phyloP scores from a whole-genome alignment of 1,140 invertebrate species.

The Bathynomus jamesi region DNA sequence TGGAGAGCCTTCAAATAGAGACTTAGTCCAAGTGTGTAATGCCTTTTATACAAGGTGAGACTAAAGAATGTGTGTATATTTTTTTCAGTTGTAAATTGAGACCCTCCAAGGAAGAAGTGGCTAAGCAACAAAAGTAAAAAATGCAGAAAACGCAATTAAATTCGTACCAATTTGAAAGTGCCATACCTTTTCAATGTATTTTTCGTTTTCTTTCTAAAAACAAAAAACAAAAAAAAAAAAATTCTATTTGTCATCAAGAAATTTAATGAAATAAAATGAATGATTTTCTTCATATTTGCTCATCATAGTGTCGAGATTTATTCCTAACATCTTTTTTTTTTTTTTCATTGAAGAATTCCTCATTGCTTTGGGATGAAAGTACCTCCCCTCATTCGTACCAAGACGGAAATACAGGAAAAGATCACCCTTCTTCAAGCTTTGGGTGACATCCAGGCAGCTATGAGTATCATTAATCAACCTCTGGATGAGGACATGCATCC shows the following conservation, averaged over 20 bases:
- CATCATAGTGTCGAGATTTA: too few species aligned
- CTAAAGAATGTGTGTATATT: background rate
- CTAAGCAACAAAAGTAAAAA: too few species aligned
- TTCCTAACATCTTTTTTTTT: background rate
- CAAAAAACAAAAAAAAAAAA: too few species aligned
- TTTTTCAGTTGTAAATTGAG: background rate
- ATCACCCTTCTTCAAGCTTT: slow-evolving; percentile 52
- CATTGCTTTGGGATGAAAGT: slow-evolving; percentile 51
- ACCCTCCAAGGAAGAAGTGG: background rate
- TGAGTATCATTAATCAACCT: slow-evolving; percentile 46
- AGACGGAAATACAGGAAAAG: slow-evolving; percentile 42
- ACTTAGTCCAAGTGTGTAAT: slow-evolving; percentile 46
- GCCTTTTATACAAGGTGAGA: slow-evolving; percentile 50
- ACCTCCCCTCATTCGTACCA: slow-evolving; percentile 41
- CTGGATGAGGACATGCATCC: slow-evolving; percentile 44
- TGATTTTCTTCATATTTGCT: too few species aligned
- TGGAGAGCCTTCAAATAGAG: slow-evolving; percentile 20
- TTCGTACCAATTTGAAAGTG: too few species aligned
- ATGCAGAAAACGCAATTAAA: too few species aligned
- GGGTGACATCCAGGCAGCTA: slow-evolving; percentile 52
- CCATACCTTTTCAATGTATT: background rate
- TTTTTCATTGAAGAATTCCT: slow-evolving; percentile 44
- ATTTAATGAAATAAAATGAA: background rate
- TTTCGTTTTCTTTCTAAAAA: too few species aligned
- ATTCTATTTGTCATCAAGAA: background rate